Percentiles rank a stretch among this genome's conserved stretches.
Conservation (phyloP, 30 jellyfish, hydroid and myxozoan species). For the Turritopsis rubra region DNA sequence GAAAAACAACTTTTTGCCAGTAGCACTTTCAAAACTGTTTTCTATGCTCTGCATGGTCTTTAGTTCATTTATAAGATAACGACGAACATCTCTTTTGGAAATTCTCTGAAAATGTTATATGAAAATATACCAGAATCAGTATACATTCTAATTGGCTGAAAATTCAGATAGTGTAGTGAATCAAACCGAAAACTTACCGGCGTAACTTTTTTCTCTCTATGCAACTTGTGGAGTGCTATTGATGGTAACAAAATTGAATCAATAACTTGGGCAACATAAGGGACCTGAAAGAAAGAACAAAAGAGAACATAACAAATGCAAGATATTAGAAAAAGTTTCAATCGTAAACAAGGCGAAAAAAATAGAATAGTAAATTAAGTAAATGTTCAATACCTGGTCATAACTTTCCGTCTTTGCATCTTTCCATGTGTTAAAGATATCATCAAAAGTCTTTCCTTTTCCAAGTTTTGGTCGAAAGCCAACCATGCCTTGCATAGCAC, state of each 20-base stretch:
- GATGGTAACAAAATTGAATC: conserved; percentile 83
- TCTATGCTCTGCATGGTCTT: conserved; percentile 35
- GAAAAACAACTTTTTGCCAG: conserved; percentile 41
- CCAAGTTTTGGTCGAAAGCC: conserved; percentile 83
- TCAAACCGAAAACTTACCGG: conserved; percentile 38
- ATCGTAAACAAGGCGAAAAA: neutral
- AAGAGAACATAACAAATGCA: neutral
- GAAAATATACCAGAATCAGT: neutral
- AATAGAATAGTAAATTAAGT: neutral
- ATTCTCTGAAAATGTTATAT: conserved; percentile 27
- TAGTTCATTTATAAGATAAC: conserved; percentile 47
- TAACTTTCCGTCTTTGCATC: conserved; percentile 21
- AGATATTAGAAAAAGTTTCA: neutral
- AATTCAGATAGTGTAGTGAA: neutral
- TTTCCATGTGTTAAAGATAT: conserved; percentile 43
- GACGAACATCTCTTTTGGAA: conserved; percentile 35
- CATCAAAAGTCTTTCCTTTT: conserved; percentile 37
- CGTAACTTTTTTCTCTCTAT: conserved; percentile 42
- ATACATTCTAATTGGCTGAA: neutral
- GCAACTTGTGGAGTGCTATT: conserved; percentile 65
- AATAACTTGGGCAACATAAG: conserved; percentile 72
- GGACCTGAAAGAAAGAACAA: conserved; percentile 39
- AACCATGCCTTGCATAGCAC: conserved; percentile 96
- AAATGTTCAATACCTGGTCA: conserved; percentile 6
- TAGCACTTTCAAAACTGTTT: conserved; percentile 61